These are phyloP conservation scores for Drosophila greeni DNA, from an alignment of 2,888 invertebrate species.

Conservation along the genomic window DNA sequence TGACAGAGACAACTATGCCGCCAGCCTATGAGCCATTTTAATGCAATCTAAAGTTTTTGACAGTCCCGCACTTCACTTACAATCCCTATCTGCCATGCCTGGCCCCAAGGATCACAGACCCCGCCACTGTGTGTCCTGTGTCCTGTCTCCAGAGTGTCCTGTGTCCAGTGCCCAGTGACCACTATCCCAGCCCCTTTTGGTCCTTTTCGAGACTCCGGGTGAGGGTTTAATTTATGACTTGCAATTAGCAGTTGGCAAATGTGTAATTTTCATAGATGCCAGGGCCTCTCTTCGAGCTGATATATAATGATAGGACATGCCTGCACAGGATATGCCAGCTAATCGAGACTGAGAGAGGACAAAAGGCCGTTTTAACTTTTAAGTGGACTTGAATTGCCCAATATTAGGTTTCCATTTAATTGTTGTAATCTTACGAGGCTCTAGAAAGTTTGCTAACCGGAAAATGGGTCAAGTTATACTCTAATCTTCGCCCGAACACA, in stretches of 20 bases:
- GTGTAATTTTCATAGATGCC: slow-evolving; percentile 59
- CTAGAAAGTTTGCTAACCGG: slow-evolving; percentile 2
- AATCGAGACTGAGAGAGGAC: slow-evolving; percentile 22
- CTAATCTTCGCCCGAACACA: slow-evolving; percentile 3
- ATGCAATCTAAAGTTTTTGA: slow-evolving; percentile 68
- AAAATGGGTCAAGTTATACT: slow-evolving; percentile 16
- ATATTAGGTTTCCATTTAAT: slow-evolving; percentile 25
- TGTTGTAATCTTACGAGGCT: slow-evolving; percentile 6
- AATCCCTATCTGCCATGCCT: slow-evolving; percentile 4
- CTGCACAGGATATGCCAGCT: slow-evolving; percentile 22
- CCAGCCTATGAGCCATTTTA: slow-evolving; percentile 44
- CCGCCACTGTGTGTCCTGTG: slow-evolving; percentile 12
- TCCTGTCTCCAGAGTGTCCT: slow-evolving; percentile 11
- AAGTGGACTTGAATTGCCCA: slow-evolving; percentile 22
- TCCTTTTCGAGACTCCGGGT: slow-evolving; percentile 13
- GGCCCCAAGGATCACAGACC: slow-evolving; percentile 33
- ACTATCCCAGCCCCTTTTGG: slow-evolving; percentile 8
- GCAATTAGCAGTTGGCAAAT: slow-evolving; percentile 69
- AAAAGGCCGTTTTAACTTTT: slow-evolving; percentile 22
- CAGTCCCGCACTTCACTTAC: slow-evolving; percentile 43
- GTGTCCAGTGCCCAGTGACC: slow-evolving; percentile 13
- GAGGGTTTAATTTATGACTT: slow-evolving; percentile 61
- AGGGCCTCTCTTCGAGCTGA: slow-evolving; percentile 27
- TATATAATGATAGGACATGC: slow-evolving; percentile 40
- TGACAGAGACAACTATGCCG: slow-evolving; percentile 20